Evolutionary conservation across 2,797 vertebrate species (phyloP).

Genomic region (Sitta carolinensis): DNA sequence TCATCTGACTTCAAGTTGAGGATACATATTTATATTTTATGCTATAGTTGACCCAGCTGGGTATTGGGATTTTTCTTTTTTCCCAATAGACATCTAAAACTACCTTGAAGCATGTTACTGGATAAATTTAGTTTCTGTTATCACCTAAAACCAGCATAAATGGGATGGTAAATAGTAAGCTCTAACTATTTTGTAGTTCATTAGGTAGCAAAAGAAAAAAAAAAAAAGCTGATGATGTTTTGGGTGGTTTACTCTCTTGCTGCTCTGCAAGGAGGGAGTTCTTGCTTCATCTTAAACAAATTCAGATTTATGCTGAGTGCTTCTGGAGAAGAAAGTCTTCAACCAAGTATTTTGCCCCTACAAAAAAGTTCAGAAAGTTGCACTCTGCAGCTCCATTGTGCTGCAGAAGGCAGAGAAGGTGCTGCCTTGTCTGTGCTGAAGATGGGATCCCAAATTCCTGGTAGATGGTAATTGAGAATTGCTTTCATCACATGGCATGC

Average conservation of each 20-base stretch:
- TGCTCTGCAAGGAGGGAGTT: neutral
- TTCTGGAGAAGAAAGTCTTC: neutral
- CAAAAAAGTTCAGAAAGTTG: fast-evolving
- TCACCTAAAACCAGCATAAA: neutral
- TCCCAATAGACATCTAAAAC: neutral
- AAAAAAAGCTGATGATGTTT: neutral
- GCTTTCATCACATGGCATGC: neutral
- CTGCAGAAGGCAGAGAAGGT: neutral
- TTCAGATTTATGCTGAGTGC: neutral
- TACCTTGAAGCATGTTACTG: neutral
- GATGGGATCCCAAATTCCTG: neutral
- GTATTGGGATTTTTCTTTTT: neutral
- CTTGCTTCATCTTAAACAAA: neutral
- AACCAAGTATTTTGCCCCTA: neutral
- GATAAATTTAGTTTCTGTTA: neutral
- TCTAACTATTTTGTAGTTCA: neutral
- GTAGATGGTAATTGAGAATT: neutral
- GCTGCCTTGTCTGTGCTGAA: neutral
- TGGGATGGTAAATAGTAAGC: neutral
- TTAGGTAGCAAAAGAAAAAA: neutral
- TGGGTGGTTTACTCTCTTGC: neutral
- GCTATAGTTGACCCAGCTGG: neutral
- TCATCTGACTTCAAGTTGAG: neutral
- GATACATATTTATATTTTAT: neutral
- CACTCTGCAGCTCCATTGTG: neutral